Evolutionary conservation across 2,888 invertebrate species (phyloP).

Genomic region (Meta bourneti): DNA sequence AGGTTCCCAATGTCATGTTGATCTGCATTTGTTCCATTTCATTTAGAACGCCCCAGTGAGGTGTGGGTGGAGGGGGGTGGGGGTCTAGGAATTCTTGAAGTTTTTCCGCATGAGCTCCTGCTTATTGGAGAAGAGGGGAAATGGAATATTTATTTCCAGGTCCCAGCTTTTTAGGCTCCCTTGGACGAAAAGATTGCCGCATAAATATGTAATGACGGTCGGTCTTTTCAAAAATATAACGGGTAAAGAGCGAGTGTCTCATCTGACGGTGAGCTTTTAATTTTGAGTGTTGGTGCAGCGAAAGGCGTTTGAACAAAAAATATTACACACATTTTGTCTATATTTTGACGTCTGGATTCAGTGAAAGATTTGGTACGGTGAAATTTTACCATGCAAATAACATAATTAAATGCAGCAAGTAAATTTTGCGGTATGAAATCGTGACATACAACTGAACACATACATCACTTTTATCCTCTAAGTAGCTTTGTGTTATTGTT

Average conservation of each 20-base stretch:
- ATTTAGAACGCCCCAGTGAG: conserved; percentile 2
- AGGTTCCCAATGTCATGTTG: conserved; percentile 22
- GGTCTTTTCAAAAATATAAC: neutral
- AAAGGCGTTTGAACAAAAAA: too few relatives aligned
- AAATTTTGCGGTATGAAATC: too few relatives aligned
- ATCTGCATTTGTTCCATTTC: conserved; percentile 38
- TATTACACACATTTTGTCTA: neutral
- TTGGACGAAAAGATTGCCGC: neutral
- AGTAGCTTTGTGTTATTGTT: too few relatives aligned
- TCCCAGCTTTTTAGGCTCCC: neutral
- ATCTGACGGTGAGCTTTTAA: neutral
- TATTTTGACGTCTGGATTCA: neutral
- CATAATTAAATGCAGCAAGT: too few relatives aligned
- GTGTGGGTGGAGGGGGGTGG: neutral
- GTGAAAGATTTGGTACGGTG: too few relatives aligned
- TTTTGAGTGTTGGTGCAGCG: neutral
- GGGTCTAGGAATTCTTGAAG: neutral
- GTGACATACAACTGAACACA: too few relatives aligned
- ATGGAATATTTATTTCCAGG: conserved; percentile 11
- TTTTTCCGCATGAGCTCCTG: conserved; percentile 9
- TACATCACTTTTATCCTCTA: too few relatives aligned
- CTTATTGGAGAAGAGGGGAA: conserved; percentile 8
- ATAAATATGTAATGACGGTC: conserved; percentile 10
- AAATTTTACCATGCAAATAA: too few relatives aligned
- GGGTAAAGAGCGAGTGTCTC: neutral